Conservation (phyloP, 2,888 invertebrate genomes). For the Xanthia togata region DNA sequence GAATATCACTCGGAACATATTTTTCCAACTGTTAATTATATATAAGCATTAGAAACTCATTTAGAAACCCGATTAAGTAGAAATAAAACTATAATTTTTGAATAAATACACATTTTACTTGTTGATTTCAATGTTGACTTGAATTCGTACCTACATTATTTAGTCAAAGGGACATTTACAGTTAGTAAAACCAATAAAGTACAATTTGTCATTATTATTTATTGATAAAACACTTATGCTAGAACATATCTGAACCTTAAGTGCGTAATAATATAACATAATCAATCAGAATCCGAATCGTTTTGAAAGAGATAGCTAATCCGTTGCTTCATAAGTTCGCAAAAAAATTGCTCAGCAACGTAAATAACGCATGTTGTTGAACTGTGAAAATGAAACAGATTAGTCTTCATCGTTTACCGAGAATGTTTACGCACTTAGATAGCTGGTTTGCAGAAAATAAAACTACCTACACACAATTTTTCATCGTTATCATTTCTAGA, state of each 20-base stretch:
- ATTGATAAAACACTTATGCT: constrained; percentile 23
- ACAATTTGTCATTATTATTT: constrained; percentile 50
- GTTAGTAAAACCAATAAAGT: constrained; percentile 49
- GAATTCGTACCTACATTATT: constrained; percentile 41
- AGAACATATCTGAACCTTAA: too few relatives aligned
- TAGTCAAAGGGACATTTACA: constrained; percentile 63
- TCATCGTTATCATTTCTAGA: constrained; percentile 22
- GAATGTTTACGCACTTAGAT: too few relatives aligned
- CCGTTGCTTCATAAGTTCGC: too few relatives aligned
- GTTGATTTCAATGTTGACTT: constrained; percentile 61
- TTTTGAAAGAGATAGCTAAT: too few relatives aligned
- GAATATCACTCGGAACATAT: constrained; percentile 84
- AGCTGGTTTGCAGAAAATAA: constrained; percentile 8
- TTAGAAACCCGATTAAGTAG: constrained; percentile 57
- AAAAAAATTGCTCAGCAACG: too few relatives aligned
- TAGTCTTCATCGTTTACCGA: too few relatives aligned
- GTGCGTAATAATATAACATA: too few relatives aligned
- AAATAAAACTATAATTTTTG: constrained; percentile 61
- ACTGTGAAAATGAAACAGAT: too few relatives aligned
- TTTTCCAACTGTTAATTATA: constrained; percentile 84
- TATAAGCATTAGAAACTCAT: constrained; percentile 69
- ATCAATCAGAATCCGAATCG: too few relatives aligned
- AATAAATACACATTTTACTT: constrained; percentile 58
- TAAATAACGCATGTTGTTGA: too few relatives aligned
- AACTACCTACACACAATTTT: constrained; percentile 8